Base-by-base conservation (phyloP, 2,797 vertebrate genomes). In the Rhinella marina region DNA sequence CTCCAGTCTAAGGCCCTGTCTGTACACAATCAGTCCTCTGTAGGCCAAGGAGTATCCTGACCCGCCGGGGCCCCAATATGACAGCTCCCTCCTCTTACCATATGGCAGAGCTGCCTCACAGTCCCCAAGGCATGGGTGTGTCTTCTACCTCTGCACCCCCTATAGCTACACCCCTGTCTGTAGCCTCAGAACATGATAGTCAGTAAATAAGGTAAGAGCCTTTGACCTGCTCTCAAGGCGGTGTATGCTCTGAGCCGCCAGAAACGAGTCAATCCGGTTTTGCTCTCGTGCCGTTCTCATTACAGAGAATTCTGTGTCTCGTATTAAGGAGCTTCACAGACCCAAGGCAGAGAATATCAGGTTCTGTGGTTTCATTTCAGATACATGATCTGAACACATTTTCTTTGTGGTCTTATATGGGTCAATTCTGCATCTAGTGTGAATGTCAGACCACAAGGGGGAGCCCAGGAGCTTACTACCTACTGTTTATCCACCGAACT, bases 181-280 rank as follows among this genome's bases (percentile, higher is more conserved):
- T 27, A 73, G 48, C 25, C 8, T 79, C 25, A 66, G 41, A 78
- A 21, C 23, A 27, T 29, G 48, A 16, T 14, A 17, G 12, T n/a
- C 25, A 11, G 54, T 86, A 81, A 70, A 86, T 81, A 73, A 25
- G 64, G 85, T 64, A 32, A 79, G 73, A 57, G 64, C 27, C 75
- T 56, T 79, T 84, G 64, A 80, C 75, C 82, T 70, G 29, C 50
- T 80, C 62, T 27, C 50, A 19, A 32, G 52, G 66, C 29, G 68
- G 52, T 82, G 76, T 21, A 75, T 66, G 56, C 68, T 68, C 21
- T 79, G 57, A 19, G 7, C 52, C 1, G 41, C 10, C 4, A 2
- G 66, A 25, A 88, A 88, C 87, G 10, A 84, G 87, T 84, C 64
- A 12, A 21, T 48, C 87, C 16, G 81, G 87, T 84, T 88, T 88